These are phyloP conservation scores for Thryonomys swinderianus DNA, from an alignment of 2,113 vertebrate genomes.

Conservation along the genomic window DNA sequence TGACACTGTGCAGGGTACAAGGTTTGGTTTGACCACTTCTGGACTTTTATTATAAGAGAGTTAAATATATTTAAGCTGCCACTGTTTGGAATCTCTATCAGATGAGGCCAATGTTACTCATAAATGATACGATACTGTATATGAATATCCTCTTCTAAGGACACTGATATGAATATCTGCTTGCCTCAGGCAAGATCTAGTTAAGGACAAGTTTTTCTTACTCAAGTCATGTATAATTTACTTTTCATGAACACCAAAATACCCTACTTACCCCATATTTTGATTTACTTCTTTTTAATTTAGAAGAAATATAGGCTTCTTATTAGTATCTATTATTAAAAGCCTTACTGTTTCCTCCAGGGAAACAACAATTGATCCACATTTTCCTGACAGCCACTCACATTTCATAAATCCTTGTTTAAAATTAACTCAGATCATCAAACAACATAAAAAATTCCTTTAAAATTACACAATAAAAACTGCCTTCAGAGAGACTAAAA, in stretches of 20 bases:
- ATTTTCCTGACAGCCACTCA: constrained; percentile 70
- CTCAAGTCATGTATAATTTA: background rate
- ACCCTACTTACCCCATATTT: background rate
- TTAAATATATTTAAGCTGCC: background rate
- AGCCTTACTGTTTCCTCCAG: constrained; percentile 42
- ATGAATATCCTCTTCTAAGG: constrained; percentile 7
- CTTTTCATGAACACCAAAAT: background rate
- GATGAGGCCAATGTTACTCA: background rate
- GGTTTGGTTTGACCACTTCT: background rate
- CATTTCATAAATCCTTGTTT: constrained; percentile 71
- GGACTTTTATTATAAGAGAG: background rate
- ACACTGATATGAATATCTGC: constrained; percentile 16
- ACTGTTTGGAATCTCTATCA: constrained; percentile 8
- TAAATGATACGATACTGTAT: background rate
- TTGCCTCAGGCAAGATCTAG: constrained; percentile 17
- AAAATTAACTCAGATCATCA: constrained; percentile 75
- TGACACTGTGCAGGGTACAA: background rate
- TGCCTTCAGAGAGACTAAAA: constrained; percentile 38
- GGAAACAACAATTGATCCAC: constrained; percentile 52
- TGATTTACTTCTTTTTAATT: constrained; percentile 43
- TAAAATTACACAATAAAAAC: constrained; percentile 59
- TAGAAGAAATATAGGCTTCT: constrained; percentile 65
- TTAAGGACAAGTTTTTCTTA: constrained; percentile 11
- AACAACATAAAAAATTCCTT: constrained; percentile 51
- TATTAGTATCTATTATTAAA: constrained; percentile 60